phyloP scores from a whole-genome alignment of 1,140 invertebrate genomes.

The Bombyx mandarina region DNA sequence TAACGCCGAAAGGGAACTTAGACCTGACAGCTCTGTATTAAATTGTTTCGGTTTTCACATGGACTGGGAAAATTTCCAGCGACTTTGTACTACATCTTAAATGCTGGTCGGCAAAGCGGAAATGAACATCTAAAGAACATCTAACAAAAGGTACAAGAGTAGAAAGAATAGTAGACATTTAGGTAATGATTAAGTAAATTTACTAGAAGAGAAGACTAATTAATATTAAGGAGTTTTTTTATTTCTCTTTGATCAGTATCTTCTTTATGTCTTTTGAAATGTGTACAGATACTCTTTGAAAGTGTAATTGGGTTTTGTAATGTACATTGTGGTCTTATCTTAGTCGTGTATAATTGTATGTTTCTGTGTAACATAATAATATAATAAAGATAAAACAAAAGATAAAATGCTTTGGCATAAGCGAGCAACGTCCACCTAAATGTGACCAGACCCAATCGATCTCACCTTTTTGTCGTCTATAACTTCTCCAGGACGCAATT shows the following conservation, averaged over 20 bases:
- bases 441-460: constrained; percentile 60
- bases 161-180: constrained; percentile 6
- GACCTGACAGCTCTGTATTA: not conserved
- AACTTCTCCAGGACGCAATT: constrained; percentile 93
- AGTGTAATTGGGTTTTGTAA: too few species aligned
- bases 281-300: too few species aligned
- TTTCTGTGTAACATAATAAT: constrained; percentile 1
- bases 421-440: constrained; percentile 66
- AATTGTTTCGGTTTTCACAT: constrained; percentile 8
- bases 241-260: too few species aligned
- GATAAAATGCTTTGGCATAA: constrained; percentile 67
- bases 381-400: constrained; percentile 37
- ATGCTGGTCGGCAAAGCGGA: constrained; percentile 41
- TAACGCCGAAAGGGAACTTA: not conserved
- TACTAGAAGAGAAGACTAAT: too few species aligned
- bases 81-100: constrained; percentile 18
- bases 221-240: too few species aligned
- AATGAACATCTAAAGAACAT: constrained; percentile 22
- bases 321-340: too few species aligned
- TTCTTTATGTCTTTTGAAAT: too few species aligned
- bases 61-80: constrained; percentile 17
- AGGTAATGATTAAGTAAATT: not conserved
- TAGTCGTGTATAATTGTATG: too few species aligned
- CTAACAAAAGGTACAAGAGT: constrained; percentile 17
- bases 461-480: constrained; percentile 95